Base-by-base conservation (phyloP, 2,113 vertebrate species). In the Dolichotis patagonum region DNA sequence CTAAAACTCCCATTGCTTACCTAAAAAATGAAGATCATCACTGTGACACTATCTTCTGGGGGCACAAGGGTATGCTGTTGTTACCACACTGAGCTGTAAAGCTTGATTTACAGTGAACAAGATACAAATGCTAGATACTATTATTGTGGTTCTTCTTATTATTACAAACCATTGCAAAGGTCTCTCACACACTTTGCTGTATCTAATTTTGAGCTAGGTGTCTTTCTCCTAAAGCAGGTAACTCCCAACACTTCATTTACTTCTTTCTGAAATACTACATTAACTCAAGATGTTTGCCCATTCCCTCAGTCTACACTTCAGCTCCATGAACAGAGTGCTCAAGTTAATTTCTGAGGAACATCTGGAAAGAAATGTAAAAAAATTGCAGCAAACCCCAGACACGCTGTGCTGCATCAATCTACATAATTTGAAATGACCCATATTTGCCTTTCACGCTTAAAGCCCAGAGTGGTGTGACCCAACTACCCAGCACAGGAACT, bases 311-410 rank as follows among this genome's bases (percentile, higher is more conserved):
- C 87, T 93, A 32, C 38, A 85, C 24, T 58, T 93, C 49, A 85
- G 65, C 87, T 65, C 62, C 78, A 54, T 43, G 20, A 93, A 83
- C 30, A 49, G n/a, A 86, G 46, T 5, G 19, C 20, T 73, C 65
- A 88, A 98, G 88, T 96, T 97, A 91, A 93, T 98, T 96, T 49
- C 71, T 43, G 32, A 87, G 81, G 41, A 92, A 67, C 41, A 91
- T 22, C 75, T 73, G 46, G 82, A 75, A 97, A 82, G 32, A 80
- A 97, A 97, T 17, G 85, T 46, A 1, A 75, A 14, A 96, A 86
- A 71, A n/a, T 28, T 20, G 92, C 86, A 32, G 7, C 93, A 85
- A 78, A 91, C 43, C 24, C 62, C 60, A 56, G 85, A 84, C 86
- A 14, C 0, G 30, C 38, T 94, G 71, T 38, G 43, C 91, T 95